Evolutionary conservation across 2,888 invertebrate genomes (phyloP), one percentile per base, ranked within the genome.

Genomic region (Endotricha flammealis): DNA sequence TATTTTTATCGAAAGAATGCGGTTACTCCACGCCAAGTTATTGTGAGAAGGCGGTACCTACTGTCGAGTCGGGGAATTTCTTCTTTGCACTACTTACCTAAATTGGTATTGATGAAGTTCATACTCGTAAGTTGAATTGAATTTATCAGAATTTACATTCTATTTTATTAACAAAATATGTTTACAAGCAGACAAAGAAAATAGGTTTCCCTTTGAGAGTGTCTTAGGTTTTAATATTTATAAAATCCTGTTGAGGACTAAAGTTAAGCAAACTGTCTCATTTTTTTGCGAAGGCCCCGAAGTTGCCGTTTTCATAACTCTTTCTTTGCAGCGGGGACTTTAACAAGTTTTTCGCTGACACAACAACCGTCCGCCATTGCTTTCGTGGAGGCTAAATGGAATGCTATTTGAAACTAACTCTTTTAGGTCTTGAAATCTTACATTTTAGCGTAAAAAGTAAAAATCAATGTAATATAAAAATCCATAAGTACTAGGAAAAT

Each of bases 221-320:
- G 62, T 65, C 64, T 70, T 68, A 67, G 60, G 72, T 73, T 77
- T 73, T 73, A 73, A 75, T 74, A 73, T 77, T 78, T 74, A 76
- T 74, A 73, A 77, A 75, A 73, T 68, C 63, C 61, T 63, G 69
- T 71, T 70, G 65, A 74, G 63, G 61, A 60, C 57, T 60, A 50
- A 71, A 81, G 69, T 81, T 77, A 59, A 50, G 55, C 49, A 57
- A 74, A 74, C 64, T 68, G 65, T 66, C 64, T 57, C 67, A 57
- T 51, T 69, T 77, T 77, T 78, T 73, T 71, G 60, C 53, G 53
- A 52, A 52, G 64, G 66, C 66, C 73, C 71, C 53, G 69, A 81
- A 82, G 67, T 82, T 78, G 60, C 66, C 72, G 64, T 74, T 81
- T 80, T 80, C 74, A 76, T 76, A 82, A 82, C 79, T 81, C 80